A percentile compares a stretch with the other conserved stretches of the same genome.
phyloP scores from a whole-genome alignment of 1,140 invertebrate genomes.

The Pachyrhynchus sulphureomaculatus region DNA sequence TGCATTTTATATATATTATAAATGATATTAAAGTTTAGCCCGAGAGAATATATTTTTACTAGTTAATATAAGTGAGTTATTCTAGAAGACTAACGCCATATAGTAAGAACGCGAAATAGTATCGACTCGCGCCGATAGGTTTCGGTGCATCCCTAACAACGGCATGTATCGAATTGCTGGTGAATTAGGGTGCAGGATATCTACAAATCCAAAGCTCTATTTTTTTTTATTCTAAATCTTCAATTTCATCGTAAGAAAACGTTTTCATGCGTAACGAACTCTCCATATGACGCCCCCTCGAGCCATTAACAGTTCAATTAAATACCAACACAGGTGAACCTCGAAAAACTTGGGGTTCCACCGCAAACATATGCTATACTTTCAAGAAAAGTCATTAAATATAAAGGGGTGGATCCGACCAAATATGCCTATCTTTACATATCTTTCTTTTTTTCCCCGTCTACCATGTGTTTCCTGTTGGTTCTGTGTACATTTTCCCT shows the following conservation, averaged over 20 bases:
- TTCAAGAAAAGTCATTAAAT: constrained; percentile 5
- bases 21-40: no score
- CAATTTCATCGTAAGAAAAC: neutral
- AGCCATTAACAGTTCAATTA: constrained; percentile 15
- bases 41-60: no score
- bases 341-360: neutral
- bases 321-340: constrained; percentile 25
- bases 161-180: no score
- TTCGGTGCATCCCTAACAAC: no score
- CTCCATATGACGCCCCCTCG: constrained; percentile 18
- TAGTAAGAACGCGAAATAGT: no score
- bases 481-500: neutral
- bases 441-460: neutral
- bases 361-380: neutral
- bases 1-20: no score
- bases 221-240: neutral
- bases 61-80: no score
- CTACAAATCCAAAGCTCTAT: no score
- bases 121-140: no score
- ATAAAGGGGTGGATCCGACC: constrained; percentile 8
- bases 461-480: constrained; percentile 23
- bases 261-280: constrained; percentile 15
- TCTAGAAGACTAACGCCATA: no score
- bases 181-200: no score
- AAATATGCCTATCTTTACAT: neutral